phyloP scores from a whole-genome alignment of 1,140 invertebrate genomes.

The Glomeris maerens region DNA sequence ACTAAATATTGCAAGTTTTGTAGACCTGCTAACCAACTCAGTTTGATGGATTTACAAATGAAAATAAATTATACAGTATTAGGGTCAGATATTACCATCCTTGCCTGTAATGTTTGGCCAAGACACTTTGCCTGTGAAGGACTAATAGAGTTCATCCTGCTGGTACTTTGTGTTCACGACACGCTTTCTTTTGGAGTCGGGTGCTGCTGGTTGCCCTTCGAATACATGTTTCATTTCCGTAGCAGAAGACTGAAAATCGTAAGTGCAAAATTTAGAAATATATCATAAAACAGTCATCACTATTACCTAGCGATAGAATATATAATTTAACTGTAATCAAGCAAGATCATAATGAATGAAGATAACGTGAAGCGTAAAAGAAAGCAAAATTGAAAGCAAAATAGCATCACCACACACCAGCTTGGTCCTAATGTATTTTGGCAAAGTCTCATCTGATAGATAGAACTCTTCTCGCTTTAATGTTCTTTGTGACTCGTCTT shows the following conservation, averaged over 20 bases:
- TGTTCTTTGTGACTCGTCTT: constrained; percentile 28
- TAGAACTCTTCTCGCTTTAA: constrained; percentile 31
- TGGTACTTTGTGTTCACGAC: constrained; percentile 14
- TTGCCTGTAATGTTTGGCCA: too few species aligned
- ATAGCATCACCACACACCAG: constrained; percentile 22
- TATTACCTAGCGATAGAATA: not conserved
- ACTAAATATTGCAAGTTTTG: too few species aligned
- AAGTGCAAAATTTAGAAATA: too few species aligned
- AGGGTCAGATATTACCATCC: too few species aligned
- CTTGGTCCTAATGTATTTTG: constrained; percentile 31
- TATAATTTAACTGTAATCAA: too few species aligned
- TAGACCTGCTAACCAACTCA: too few species aligned
- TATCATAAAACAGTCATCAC: constrained; percentile 14
- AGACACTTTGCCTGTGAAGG: too few species aligned
- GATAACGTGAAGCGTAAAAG: not conserved
- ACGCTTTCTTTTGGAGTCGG: constrained; percentile 13
- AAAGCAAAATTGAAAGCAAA: not conserved
- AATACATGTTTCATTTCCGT: constrained; percentile 26
- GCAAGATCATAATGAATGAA: not conserved
- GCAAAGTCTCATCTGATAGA: constrained; percentile 30
- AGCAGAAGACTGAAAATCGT: constrained; percentile 30
- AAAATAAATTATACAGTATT: too few species aligned
- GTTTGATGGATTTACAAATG: too few species aligned
- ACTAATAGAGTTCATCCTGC: constrained; percentile 3
- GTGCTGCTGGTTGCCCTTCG: too few species aligned